Evolutionary conservation across 1,140 invertebrate species (phyloP).

Genomic region (Aleiodes sp.): DNA sequence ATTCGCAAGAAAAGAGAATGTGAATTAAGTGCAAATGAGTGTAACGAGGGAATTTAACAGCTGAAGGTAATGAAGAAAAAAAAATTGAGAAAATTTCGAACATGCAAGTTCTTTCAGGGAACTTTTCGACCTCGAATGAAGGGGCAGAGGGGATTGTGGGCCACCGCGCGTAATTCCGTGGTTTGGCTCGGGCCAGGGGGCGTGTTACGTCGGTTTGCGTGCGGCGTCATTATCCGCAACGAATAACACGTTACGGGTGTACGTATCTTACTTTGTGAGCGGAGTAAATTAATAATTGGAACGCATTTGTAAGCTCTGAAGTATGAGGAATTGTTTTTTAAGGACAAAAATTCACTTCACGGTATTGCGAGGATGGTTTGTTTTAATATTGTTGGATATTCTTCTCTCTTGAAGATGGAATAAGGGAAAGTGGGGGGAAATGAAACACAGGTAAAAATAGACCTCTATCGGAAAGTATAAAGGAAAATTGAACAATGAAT

Average conservation of each 20-base stretch:
- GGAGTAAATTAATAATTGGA: conserved; percentile 54
- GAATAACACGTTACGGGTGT: conserved; percentile 45
- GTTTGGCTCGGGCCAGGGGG: conserved; percentile 12
- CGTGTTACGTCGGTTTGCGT: conserved; percentile 32
- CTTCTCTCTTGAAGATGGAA: too few species aligned
- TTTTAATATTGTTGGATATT: too few species aligned
- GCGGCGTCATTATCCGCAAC: conserved; percentile 42
- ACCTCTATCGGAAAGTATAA: too few species aligned
- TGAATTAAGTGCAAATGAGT: neutral
- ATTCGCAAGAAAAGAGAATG: neutral
- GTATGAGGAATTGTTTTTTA: too few species aligned
- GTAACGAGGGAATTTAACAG: too few species aligned
- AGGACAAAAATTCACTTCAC: neutral
- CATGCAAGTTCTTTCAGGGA: neutral
- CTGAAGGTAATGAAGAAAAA: neutral
- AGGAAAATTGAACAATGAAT: too few species aligned
- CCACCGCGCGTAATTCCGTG: conserved; percentile 30
- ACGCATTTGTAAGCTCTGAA: conserved; percentile 24
- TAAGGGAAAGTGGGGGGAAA: too few species aligned
- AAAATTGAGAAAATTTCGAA: neutral
- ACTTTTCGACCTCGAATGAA: conserved; percentile 1
- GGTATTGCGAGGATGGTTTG: too few species aligned
- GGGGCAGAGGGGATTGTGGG: neutral
- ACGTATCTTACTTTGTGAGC: conserved; percentile 43
- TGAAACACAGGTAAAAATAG: too few species aligned